A percentile compares a stretch with the other conserved stretches of the same genome.
phyloP scores from a whole-genome alignment of 2,797 vertebrate species.

The Florisuga fusca region DNA sequence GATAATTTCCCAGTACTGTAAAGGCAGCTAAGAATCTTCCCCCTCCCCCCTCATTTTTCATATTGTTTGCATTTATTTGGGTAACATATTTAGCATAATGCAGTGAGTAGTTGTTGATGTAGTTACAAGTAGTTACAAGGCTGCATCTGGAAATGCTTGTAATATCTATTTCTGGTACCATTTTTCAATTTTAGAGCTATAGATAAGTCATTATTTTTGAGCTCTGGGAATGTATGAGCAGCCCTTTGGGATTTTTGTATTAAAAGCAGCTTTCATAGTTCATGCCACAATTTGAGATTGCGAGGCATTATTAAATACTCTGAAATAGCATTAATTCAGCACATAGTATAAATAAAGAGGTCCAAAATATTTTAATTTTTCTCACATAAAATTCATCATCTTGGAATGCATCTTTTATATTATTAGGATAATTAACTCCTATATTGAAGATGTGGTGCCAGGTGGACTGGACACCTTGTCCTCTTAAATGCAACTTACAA shows the following conservation, averaged over 20 bases:
- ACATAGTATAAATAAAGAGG: not conserved
- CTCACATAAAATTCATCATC: not conserved
- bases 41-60: not conserved
- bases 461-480: not conserved
- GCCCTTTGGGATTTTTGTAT: not conserved
- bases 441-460: not conserved
- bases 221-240: not conserved
- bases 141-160: conserved; percentile 43
- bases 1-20: not conserved
- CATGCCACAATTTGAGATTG: not conserved
- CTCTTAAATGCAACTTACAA: not conserved
- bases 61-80: conserved; percentile 3
- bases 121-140: not conserved
- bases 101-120: conserved; percentile 2
- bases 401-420: not conserved
- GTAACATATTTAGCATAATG: not conserved
- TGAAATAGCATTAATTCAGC: not conserved
- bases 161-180: not conserved
- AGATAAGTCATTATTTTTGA: not conserved
- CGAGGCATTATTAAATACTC: not conserved
- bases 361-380: not conserved
- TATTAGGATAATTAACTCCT: not conserved
- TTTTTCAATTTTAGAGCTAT: conserved; percentile 7
- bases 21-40: not conserved
- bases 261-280: not conserved